These are phyloP conservation scores for Paraplagusia blochii DNA, from an alignment of 2,113 vertebrate genomes.

Conservation along the genomic window DNA sequence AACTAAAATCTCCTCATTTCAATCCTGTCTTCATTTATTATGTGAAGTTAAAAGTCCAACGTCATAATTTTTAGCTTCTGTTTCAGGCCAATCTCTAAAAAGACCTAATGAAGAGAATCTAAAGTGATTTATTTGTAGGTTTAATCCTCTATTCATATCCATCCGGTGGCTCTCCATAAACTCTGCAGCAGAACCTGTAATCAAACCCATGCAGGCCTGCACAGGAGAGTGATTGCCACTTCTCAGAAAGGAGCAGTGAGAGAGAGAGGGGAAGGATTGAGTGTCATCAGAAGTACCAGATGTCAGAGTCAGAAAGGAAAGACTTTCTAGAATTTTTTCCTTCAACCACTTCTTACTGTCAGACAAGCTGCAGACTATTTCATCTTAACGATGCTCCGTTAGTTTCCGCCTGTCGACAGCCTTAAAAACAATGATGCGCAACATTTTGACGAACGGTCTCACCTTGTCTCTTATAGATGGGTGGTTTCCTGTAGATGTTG, in stretches of 20 bases:
- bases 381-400: not conserved
- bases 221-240: slow-evolving; percentile 8
- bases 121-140: not conserved
- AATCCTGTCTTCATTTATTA: no score
- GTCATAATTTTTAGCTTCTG: no score
- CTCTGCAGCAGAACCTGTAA: not conserved
- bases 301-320: slow-evolving; percentile 1
- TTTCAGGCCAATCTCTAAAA: no score
- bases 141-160: not conserved
- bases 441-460: slow-evolving; percentile 50
- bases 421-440: no score
- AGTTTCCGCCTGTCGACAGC: no score
- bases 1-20: no score
- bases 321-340: slow-evolving; percentile 3
- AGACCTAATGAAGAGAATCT: not conserved
- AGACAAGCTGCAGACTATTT: slow-evolving; percentile 9
- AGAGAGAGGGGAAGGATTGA: not conserved
- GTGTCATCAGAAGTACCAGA: slow-evolving; percentile 9
- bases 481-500: slow-evolving; percentile 94
- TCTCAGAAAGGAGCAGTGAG: slow-evolving; percentile 4
- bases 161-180: not conserved
- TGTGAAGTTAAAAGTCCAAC: no score
- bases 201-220: not conserved
- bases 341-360: not conserved
- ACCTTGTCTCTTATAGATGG: slow-evolving; percentile 96